Evolutionary conservation across 2,888 invertebrate genomes (phyloP).

Genomic region (Latrodectus hesperus): DNA sequence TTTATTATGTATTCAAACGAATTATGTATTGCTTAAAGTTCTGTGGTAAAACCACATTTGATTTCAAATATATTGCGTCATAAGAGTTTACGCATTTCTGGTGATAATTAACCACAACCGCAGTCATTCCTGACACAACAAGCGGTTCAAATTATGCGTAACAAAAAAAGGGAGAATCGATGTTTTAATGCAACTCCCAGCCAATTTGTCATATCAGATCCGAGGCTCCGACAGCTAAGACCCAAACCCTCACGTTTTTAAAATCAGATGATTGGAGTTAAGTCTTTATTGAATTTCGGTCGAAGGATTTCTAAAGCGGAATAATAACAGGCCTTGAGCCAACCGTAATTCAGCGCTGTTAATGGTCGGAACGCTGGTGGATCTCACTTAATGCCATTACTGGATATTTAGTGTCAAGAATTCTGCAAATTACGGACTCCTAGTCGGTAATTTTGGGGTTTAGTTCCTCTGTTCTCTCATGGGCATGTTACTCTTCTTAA

Average conservation of each 20-base stretch:
- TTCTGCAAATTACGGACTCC: slow-evolving; percentile 57
- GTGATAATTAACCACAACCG: no score
- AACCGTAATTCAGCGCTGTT: slow-evolving; percentile 41
- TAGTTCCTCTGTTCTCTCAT: slow-evolving; percentile 7
- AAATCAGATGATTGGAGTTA: neutral
- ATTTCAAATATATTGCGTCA: no score
- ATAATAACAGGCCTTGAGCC: slow-evolving; percentile 62
- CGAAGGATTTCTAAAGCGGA: slow-evolving; percentile 33
- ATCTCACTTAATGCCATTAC: slow-evolving; percentile 65
- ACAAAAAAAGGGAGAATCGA: no score
- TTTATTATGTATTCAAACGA: no score
- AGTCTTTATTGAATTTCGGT: slow-evolving; percentile 63
- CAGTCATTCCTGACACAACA: no score
- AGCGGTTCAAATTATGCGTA: no score
- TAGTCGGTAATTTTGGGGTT: slow-evolving; percentile 48
- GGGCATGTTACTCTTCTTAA: slow-evolving; percentile 16
- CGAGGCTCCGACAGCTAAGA: neutral
- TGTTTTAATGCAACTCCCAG: neutral
- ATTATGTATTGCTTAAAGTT: no score
- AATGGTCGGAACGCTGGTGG: slow-evolving; percentile 46
- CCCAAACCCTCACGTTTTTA: slow-evolving; percentile 25
- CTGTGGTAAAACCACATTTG: no score
- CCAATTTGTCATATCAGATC: slow-evolving; percentile 11
- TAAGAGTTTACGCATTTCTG: no score
- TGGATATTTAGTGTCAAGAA: slow-evolving; percentile 67